phyloP scores from a whole-genome alignment of 2,113 vertebrate genomes.

The Coreoperca whiteheadi region DNA sequence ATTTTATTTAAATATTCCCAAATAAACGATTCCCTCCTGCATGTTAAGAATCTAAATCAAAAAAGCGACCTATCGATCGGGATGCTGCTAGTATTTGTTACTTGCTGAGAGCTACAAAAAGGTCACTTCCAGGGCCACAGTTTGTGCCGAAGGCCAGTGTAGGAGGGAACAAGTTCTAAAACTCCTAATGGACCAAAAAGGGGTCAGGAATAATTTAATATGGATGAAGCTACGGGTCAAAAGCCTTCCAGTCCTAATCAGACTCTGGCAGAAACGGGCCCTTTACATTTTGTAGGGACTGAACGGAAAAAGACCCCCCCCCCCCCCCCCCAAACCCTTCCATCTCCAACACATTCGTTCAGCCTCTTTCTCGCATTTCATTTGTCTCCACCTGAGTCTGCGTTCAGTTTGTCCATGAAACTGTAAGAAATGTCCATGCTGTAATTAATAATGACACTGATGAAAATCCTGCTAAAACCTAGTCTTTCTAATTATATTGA shows the following conservation, averaged over 20 bases:
- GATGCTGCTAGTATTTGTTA: background rate
- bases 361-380: background rate
- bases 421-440: background rate
- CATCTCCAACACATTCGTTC: slow-evolving; percentile 31
- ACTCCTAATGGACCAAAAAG: background rate
- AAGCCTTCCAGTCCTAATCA: background rate
- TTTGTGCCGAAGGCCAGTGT: background rate
- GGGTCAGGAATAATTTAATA: background rate
- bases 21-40: background rate
- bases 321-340: background rate
- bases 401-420: background rate
- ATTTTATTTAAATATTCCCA: background rate
- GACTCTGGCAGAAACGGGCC: background rate
- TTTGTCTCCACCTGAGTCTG: background rate
- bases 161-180: background rate
- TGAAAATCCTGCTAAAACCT: background rate
- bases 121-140: background rate
- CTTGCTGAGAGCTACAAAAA: background rate
- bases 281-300: background rate
- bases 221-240: slow-evolving; percentile 3
- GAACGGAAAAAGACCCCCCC: slow-evolving; percentile 29
- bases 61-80: background rate
- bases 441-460: background rate
- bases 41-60: too few species aligned
- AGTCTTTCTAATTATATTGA: background rate